Base-by-base conservation (phyloP, 2,888 invertebrate species). In the Hypomecis atomaria region DNA sequence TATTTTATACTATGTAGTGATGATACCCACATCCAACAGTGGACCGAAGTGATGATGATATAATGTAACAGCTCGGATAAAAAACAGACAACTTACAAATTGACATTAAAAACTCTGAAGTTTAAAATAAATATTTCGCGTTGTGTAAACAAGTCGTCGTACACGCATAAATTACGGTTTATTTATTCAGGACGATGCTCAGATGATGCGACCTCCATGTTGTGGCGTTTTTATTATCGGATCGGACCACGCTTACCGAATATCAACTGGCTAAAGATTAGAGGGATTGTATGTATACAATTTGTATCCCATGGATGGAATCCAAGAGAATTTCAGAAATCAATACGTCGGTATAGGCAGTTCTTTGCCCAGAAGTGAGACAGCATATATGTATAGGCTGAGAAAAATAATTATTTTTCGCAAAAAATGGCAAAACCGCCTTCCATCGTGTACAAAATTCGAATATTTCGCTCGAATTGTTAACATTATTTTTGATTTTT, bases 181-280 rank as follows among this genome's bases (percentile, higher is more conserved):
- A 79, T 81, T 81, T 82, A 81, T 82, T 78, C 79, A 80, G 75
- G 78, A 78, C 78, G 73, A 73, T 73, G 71, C 71, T 76, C 72
- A 68, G 77, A 75, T 75, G 72, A 71, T 72, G 77, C 80, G 81
- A 79, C 79, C 81, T 81, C 80, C 77, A 70, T 66, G 78, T 72
- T 70, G 77, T 72, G 72, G 72, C 67, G 73, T 76, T 81, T 79
- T 81, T 81, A 81, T 78, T 76, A 79, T 74, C 77, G 75, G 71
- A 68, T 74, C 67, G 66, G 67, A 59, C 69, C 63, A 76, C 74
- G 77, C 69, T 52, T 58, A 42, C 65, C 49, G 74, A 71, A 72
- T 75, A 73, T 60, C 63, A 75, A 74, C 67, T 50, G 45, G 54
- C 54, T 61, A 44, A 42, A 59, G 57, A 65, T 67, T 64, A 63